These are phyloP conservation scores for Delichon dasypus DNA, from an alignment of 2,797 vertebrate genomes.

Conservation along the genomic window DNA sequence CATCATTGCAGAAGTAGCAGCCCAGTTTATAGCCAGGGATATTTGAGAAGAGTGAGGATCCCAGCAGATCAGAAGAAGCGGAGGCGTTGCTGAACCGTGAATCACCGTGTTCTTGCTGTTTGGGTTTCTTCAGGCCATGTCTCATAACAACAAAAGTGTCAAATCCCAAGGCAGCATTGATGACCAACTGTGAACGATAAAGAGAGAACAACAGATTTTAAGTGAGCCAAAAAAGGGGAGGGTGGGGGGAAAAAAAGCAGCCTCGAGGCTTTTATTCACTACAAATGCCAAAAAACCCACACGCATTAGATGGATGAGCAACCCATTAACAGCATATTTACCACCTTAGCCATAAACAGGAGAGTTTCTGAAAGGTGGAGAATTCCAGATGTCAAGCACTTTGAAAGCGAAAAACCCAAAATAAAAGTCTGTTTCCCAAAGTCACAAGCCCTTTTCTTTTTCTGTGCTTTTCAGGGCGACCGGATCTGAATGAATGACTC, in stretches of 20 bases:
- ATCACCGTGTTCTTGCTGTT: constrained; percentile 70
- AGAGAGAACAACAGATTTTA: neutral
- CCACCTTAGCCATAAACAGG: neutral
- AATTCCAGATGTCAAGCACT: neutral
- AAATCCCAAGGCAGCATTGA: constrained; percentile 95
- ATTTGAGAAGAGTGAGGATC: constrained; percentile 94
- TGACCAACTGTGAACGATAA: constrained; percentile 81
- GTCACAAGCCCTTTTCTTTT: neutral
- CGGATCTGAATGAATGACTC: neutral
- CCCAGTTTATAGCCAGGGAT: constrained; percentile 97
- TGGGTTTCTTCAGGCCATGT: constrained; percentile 91
- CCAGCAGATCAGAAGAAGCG: constrained; percentile 71
- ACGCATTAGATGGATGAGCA: neutral
- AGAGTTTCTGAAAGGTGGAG: neutral
- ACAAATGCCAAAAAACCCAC: neutral
- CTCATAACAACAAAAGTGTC: constrained; percentile 99
- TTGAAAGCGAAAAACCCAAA: neutral
- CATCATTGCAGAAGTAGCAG: constrained; percentile 99
- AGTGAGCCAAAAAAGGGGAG: neutral
- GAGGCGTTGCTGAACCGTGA: constrained; percentile 72
- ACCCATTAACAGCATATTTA: neutral
- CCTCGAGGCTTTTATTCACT: neutral
- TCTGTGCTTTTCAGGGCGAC: neutral
- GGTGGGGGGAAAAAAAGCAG: neutral
- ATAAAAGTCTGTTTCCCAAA: neutral